Percentiles rank a stretch among this genome's conserved stretches.
Conservation (phyloP, 2,888 invertebrate species). For the Pharmacophagus antenor region DNA sequence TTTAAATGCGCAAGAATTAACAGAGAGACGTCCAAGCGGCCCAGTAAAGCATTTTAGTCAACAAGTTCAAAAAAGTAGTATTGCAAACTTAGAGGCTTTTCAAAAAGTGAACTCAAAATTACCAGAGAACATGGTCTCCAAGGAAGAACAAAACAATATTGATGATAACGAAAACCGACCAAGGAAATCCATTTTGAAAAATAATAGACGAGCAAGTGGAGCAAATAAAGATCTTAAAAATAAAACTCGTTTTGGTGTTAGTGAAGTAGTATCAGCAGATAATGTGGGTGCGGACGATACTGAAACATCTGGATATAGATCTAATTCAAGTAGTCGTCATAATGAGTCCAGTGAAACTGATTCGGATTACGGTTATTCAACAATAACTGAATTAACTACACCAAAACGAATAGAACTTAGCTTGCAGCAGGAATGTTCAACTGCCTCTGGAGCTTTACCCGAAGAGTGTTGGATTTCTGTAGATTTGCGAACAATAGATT, state of each 20-base stretch:
- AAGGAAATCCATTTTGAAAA: slow-evolving; percentile 68
- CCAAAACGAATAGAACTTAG: slow-evolving; percentile 78
- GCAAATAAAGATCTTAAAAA: slow-evolving; percentile 44
- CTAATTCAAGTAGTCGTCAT: slow-evolving; percentile 68
- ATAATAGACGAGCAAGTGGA: slow-evolving; percentile 49
- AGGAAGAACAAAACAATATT: slow-evolving; percentile 38
- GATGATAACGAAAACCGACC: slow-evolving; percentile 46
- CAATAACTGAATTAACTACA: slow-evolving; percentile 81
- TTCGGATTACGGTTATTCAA: slow-evolving; percentile 83
- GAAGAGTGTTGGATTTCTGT: slow-evolving; percentile 74
- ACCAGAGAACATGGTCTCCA: slow-evolving; percentile 36
- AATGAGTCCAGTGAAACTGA: slow-evolving; percentile 76
- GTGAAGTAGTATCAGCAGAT: slow-evolving; percentile 40
- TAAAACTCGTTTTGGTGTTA: slow-evolving; percentile 36
- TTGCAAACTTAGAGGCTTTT: slow-evolving; percentile 49
- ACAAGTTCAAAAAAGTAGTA: slow-evolving; percentile 50
- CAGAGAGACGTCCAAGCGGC: slow-evolving; percentile 55
- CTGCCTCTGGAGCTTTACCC: slow-evolving; percentile 73
- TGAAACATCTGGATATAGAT: slow-evolving; percentile 80
- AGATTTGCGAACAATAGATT: slow-evolving; percentile 62
- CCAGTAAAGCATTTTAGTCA: slow-evolving; percentile 52
- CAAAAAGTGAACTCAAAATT: slow-evolving; percentile 41
- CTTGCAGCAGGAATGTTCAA: slow-evolving; percentile 55
- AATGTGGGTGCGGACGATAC: slow-evolving; percentile 61
- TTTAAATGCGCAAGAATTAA: slow-evolving; percentile 33